Percentiles rank a stretch among this genome's conserved stretches.
These are phyloP conservation scores for Agapornis roseicollis DNA, from an alignment of 2,113 vertebrate species.

Conservation along the genomic window DNA sequence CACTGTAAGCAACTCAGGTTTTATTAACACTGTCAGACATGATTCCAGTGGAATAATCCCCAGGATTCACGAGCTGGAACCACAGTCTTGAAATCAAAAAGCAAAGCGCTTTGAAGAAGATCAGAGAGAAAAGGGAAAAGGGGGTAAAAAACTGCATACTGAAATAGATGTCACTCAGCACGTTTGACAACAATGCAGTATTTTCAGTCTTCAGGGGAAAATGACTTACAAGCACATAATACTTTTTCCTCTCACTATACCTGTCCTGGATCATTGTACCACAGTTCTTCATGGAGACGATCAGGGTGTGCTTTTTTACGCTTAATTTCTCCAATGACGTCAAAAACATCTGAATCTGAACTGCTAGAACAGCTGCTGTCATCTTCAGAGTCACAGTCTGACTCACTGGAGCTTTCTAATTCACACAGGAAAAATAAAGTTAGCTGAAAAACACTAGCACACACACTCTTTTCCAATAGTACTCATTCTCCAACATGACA, in stretches of 20 bases:
- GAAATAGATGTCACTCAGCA: background rate
- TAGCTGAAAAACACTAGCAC: background rate
- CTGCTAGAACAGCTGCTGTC: conserved; percentile 91
- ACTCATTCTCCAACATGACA: background rate
- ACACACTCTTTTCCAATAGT: background rate
- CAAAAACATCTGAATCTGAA: conserved; percentile 94
- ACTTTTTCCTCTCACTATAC: conserved; percentile 55
- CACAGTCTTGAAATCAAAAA: background rate
- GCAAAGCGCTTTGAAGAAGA: conserved; percentile 10
- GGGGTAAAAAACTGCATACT: background rate
- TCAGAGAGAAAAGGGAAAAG: background rate
- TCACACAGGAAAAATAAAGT: conserved; percentile 1
- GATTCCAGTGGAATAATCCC: conserved; percentile 15
- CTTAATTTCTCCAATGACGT: conserved; percentile 98
- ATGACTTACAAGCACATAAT: background rate
- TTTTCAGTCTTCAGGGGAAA: background rate
- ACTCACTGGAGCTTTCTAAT: conserved; percentile 88
- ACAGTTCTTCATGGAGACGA: conserved; percentile 95
- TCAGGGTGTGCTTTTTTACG: conserved; percentile 97
- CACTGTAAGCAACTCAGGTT: background rate
- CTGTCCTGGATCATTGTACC: conserved; percentile 99
- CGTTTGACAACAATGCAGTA: background rate
- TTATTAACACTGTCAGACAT: background rate
- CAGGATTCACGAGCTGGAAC: background rate
- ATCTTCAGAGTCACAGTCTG: conserved; percentile 91